Base-by-base conservation (phyloP, 2,888 invertebrate genomes). In the Eurois occulta region DNA sequence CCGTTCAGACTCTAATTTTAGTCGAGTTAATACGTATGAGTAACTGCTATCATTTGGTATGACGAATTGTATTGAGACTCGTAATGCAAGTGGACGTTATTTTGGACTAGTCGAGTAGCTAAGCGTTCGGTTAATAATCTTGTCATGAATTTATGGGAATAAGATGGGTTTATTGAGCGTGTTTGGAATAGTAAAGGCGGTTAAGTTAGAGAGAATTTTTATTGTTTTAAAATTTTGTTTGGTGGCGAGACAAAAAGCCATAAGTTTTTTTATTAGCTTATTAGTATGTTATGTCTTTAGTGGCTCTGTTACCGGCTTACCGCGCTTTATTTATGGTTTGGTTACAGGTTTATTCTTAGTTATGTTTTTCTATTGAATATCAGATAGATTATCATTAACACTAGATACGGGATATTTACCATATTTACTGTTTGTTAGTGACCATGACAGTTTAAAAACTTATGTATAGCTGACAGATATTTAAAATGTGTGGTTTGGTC, bases 1-100 rank as follows among this genome's bases (percentile, higher is more conserved):
- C 72, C 77, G 55, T 80, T 90, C 91, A 90, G 69, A 80, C 81
- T 87, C 90, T 90, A 89, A 92, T 91, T 92, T 92, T 90, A 92
- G 85, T 88, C 74, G 84, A 91, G 88, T 92, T 91, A 91, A 92
- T 90, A 89, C 87, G 90, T 87, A 92, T 93, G 94, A 94, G 94
- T 94, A 94, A 94, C 91, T 84, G 90, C 85, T 91, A 93, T 93
- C 92, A 91, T 93, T 90, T 90, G 91, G 92, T 91, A 94, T 94
- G 95, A 95, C 94, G 94, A 94, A 95, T 95, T 94, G 93, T 92
- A 93, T 89, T 72, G 85, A 84, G 89, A 87, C 88, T 90, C 88
- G 90, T 93, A 93, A 94, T 92, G 91, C 91, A 85, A 86, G 79
- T 79, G 89, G 80, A 77, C 81, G 64, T 48, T 78, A 78, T 81